Percentiles rank a stretch among this genome's conserved stretches.
These are phyloP conservation scores for Apaloderma vittatum DNA, from an alignment of 2,113 vertebrate species.

Conservation along the genomic window DNA sequence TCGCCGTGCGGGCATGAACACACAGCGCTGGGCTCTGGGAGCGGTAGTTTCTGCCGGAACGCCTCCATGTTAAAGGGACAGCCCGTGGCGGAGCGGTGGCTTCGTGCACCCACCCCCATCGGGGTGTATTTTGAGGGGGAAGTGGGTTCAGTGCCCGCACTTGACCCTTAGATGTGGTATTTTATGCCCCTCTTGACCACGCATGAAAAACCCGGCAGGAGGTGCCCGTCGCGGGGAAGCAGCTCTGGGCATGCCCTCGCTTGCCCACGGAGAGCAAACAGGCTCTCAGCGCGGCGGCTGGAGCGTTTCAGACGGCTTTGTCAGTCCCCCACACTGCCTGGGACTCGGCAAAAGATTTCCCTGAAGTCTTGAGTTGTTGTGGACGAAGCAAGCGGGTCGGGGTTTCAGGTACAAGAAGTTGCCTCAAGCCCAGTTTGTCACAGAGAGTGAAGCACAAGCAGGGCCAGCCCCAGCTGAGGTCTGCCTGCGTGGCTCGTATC, in stretches of 20 bases:
- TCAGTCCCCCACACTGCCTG: fast-evolving
- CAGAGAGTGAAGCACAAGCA: fast-evolving
- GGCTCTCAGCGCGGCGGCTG: fast-evolving
- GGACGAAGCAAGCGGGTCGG: fast-evolving
- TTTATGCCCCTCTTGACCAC: neutral
- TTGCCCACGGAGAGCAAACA: fast-evolving
- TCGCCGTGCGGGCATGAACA: neutral
- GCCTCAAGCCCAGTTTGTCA: fast-evolving
- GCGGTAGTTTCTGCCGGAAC: neutral
- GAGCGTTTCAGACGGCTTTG: fast-evolving
- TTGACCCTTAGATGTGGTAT: fast-evolving
- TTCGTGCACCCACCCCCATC: fast-evolving
- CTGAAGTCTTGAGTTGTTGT: fast-evolving
- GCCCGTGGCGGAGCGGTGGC: neutral
- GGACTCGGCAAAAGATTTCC: fast-evolving
- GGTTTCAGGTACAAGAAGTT: neutral
- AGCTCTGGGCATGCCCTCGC: neutral
- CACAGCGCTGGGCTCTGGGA: constrained; percentile 20
- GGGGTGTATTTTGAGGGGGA: fast-evolving
- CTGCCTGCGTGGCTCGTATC: neutral
- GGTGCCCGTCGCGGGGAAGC: neutral
- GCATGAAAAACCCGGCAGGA: fast-evolving
- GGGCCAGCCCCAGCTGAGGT: neutral
- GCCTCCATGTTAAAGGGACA: constrained; percentile 48
- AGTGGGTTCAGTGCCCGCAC: fast-evolving